These are phyloP conservation scores for Phocoena sinus DNA, from an alignment of 2,113 vertebrate species.

Conservation along the genomic window DNA sequence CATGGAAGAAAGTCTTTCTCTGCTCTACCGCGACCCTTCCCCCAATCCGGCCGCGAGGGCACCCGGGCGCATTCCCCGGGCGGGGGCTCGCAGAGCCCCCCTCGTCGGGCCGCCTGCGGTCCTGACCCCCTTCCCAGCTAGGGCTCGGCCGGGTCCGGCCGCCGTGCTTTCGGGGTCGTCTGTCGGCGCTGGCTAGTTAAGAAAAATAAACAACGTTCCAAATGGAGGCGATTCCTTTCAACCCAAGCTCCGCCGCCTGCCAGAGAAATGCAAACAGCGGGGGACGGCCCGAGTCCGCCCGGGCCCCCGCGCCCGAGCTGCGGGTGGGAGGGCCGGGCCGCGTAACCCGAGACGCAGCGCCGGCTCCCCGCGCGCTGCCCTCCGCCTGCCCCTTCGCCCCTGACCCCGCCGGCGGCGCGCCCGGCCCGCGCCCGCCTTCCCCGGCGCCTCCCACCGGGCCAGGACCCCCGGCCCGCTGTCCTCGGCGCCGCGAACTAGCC, in stretches of 20 bases:
- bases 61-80: slow-evolving; percentile 46
- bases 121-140: slow-evolving; percentile 41
- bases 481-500: not conserved
- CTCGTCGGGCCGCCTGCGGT: slow-evolving; percentile 1
- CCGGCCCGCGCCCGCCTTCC: slow-evolving; percentile 69
- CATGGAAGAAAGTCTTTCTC: not conserved
- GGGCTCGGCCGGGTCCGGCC: slow-evolving; percentile 16
- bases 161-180: slow-evolving; percentile 68
- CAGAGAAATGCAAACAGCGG: slow-evolving; percentile 80
- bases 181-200: slow-evolving; percentile 81
- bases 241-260: slow-evolving; percentile 80
- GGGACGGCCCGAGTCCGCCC: slow-evolving; percentile 72
- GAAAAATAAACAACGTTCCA: slow-evolving; percentile 86
- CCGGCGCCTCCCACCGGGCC: slow-evolving; percentile 61
- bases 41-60: not conserved
- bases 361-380: slow-evolving; percentile 80
- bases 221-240: slow-evolving; percentile 83
- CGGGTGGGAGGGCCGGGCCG: slow-evolving; percentile 61
- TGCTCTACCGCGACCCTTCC: not conserved
- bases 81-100: not conserved
- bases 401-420: slow-evolving; percentile 79
- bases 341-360: slow-evolving; percentile 78
- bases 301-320: slow-evolving; percentile 71
- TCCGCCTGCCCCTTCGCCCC: slow-evolving; percentile 83
- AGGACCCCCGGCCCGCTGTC: not conserved